Percentiles rank a stretch among this genome's conserved stretches.
phyloP scores from a whole-genome alignment of 92 coral and sea anemone genomes.

The Desmophyllum pertusum region DNA sequence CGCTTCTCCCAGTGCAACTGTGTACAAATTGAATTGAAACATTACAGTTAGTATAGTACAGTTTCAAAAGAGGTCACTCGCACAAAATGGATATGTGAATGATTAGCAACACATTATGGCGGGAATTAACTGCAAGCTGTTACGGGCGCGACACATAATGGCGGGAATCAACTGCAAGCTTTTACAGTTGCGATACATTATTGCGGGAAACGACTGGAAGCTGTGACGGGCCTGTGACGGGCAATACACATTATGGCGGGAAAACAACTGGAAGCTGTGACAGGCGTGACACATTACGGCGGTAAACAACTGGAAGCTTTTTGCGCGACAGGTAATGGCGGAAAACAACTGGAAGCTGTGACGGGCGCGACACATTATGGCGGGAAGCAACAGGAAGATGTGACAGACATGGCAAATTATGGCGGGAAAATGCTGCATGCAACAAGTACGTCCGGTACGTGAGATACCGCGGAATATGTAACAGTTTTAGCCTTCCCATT shows the following conservation, averaged over 20 bases:
- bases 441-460: too few species aligned
- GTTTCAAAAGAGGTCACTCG: not conserved
- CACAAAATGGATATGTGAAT: not conserved
- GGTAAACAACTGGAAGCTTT: not conserved
- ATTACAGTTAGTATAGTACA: not conserved
- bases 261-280: too few species aligned
- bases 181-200: not conserved
- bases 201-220: not conserved
- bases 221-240: not conserved
- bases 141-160: not conserved
- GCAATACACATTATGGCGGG: too few species aligned
- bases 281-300: not conserved
- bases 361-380: not conserved
- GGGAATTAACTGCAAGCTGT: not conserved
- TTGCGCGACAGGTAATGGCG: not conserved
- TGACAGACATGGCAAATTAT: not conserved
- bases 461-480: not conserved
- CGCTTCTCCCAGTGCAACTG: constrained; percentile 43
- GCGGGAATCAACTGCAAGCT: not conserved
- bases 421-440: not conserved
- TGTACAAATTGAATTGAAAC: not conserved
- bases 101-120: not conserved
- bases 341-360: not conserved
- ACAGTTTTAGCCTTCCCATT: not conserved
- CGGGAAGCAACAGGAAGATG: not conserved